Evolutionary conservation across 2,113 vertebrate species (phyloP), one percentile per base, ranked within the genome.

Genomic region (Dicerorhinus sumatrensis): DNA sequence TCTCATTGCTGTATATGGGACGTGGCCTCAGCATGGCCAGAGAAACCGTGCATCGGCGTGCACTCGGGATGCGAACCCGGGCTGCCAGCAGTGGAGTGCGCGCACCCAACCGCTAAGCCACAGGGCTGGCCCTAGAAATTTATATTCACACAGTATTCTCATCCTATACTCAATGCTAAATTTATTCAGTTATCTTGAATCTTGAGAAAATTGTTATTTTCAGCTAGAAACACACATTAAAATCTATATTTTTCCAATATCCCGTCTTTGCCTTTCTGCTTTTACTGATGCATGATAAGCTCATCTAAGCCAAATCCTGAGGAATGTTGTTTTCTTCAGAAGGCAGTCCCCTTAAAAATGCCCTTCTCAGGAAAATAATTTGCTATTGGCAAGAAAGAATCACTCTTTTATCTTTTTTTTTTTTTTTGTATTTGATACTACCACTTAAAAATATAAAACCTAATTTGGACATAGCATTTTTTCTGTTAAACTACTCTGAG

Each of bases 231-330:
- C 17, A 51, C 33, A 83, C 13, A 89, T 56, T 62, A 82, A 73
- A 87, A 60, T 81, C 25, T 72, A 42, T 93, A 65, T 92, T 83
- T 95, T 96, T 12, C 36, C 72, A 95, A 25, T 75, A 96, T 1
- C 1, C 4, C 31, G 20, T 58, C 23, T 56, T 91, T 39, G 2
- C 69, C 39, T 96, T 96, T 48, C 23, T 11, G 11, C 3, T 93
- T 92, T 42, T 18, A 58, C 69, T 36, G 76, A 9, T 60, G 8
- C 20, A 54, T 93, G 3, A 8, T 36, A 89, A 95, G 10, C 31
- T 89, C 58, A 79, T 42, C 54, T 73, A 20, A 42, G 4, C 10
- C 0, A 85, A 96, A 21, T 17, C 20, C 3, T 56, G 36, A 83
- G 25, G 93, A 97, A 79, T 16, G 8, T 69, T 77, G 83, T 33